Base-by-base conservation (phyloP, 2,797 vertebrate genomes). In the Octomys mimax region DNA sequence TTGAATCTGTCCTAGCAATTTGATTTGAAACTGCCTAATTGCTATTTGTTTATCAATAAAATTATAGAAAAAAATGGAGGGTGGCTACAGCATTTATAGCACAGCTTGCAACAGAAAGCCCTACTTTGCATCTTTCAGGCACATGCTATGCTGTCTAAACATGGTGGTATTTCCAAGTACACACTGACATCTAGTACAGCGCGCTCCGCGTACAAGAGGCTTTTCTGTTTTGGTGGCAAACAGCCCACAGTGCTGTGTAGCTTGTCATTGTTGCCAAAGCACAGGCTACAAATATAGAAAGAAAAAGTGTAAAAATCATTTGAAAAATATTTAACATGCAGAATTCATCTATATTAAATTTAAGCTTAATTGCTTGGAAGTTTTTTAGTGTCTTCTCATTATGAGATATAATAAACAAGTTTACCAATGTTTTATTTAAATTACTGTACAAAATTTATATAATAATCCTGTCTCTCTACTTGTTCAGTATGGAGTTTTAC, bases 171-270 rank as follows among this genome's bases (percentile, higher is more conserved):
- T 59, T 59, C 57, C 57, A 59, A 59, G 57, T 59, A 59, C 6
- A 59, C 26, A 39, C 6, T n/a, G 21, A 59, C 75, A 57, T 42
- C 33, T 31, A 79, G 95, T 99, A 99, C 83, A 99, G 99, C 81
- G 99, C 99, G 31, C 99, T 99, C 12, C 99, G 97, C 87, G 99
- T 98, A 96, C 98, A 98, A 94, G 99, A 98, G 1, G 98, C 98
- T 98, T 99, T 99, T 97, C 99, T 97, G 96, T 99, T 99, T 98
- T 99, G 99, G 94, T 97, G 99, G 90, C 99, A 99, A 79, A 99
- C 98, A 36, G 99, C 98, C 99, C 97, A 94, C 99, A 98, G 97
- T 99, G 99, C 94, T 99, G 99, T 94, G 99, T 98, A 97, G 99
- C 96, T 80, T 99, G 99, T 13, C 12, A 52, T 97, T 99, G 99